phyloP scores from a whole-genome alignment of 2,888 invertebrate species.

The Tromatobia lineatoria region DNA sequence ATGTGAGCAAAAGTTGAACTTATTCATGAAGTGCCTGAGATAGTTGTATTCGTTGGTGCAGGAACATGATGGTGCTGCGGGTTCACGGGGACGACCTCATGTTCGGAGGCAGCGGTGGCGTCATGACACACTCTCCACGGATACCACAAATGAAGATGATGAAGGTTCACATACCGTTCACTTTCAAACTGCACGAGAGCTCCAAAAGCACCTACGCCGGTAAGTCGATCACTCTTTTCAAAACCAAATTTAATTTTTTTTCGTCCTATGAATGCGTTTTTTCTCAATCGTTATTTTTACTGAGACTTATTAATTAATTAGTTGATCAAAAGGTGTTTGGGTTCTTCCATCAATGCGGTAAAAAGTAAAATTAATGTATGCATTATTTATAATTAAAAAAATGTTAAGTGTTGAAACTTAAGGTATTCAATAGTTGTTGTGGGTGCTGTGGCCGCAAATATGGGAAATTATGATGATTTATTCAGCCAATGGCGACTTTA shows the following conservation, averaged over 20 bases:
- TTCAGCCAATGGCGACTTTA: too few species aligned
- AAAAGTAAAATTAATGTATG: too few species aligned
- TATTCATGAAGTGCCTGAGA: slow-evolving; percentile 48
- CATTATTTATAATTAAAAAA: too few species aligned
- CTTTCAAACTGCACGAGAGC: slow-evolving; percentile 91
- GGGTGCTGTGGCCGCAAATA: too few species aligned
- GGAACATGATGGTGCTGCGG: slow-evolving; percentile 92
- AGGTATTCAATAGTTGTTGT: too few species aligned
- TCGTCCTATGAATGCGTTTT: not conserved
- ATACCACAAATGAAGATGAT: slow-evolving; percentile 94
- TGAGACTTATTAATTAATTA: not conserved
- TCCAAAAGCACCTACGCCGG: slow-evolving; percentile 90
- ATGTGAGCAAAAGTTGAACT: slow-evolving; percentile 2
- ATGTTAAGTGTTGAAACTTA: not conserved
- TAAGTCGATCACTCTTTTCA: slow-evolving; percentile 82
- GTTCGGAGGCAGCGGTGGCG: slow-evolving; percentile 86
- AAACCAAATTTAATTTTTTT: not conserved
- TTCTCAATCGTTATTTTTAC: not conserved
- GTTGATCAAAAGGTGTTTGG: too few species aligned
- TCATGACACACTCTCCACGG: slow-evolving; percentile 87
- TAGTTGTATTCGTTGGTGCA: slow-evolving; percentile 81
- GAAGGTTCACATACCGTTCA: slow-evolving; percentile 93
- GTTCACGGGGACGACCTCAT: slow-evolving; percentile 90
- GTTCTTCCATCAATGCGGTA: too few species aligned
- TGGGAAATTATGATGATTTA: too few species aligned